Conservation (phyloP, 1,140 invertebrate species). For the Cotesia glomerata region DNA sequence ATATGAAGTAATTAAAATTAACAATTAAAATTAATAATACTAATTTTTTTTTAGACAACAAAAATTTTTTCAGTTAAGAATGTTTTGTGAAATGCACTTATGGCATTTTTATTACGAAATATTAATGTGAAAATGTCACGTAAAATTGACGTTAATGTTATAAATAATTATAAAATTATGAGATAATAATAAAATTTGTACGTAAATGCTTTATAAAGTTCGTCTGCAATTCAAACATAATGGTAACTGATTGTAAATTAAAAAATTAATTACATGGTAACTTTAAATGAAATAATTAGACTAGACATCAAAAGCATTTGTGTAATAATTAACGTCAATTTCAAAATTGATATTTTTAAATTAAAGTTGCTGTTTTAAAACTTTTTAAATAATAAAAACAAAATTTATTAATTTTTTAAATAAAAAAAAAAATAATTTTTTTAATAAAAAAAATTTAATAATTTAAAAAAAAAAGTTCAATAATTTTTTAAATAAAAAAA, state of each 20-base stretch:
- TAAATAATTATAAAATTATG: slow-evolving; percentile 5
- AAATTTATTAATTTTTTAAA: too few relatives aligned
- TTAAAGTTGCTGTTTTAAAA: background rate
- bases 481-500: too few relatives aligned
- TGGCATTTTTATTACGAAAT: too few relatives aligned
- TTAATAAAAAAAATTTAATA: too few relatives aligned
- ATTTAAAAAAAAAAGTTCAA: too few relatives aligned
- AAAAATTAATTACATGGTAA: background rate
- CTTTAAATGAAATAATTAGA: slow-evolving; percentile 22
- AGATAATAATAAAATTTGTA: background rate
- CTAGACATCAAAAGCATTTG: slow-evolving; percentile 32
- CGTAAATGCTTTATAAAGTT: background rate
- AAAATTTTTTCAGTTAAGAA: background rate
- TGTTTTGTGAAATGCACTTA: too few relatives aligned
- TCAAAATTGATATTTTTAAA: background rate
- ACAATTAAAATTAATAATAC: slow-evolving; percentile 36
- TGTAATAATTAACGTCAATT: slow-evolving; percentile 4
- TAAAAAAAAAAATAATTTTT: too few relatives aligned
- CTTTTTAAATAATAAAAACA: too few relatives aligned
- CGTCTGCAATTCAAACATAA: too few relatives aligned
- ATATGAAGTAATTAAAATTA: slow-evolving; percentile 38
- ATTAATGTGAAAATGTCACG: too few relatives aligned
- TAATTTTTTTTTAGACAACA: slow-evolving; percentile 14
- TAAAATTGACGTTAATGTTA: background rate
- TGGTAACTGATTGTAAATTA: too few relatives aligned